Percentiles rank a stretch among this genome's conserved stretches.
Evolutionary conservation across 2,888 invertebrate species (phyloP).

Genomic region (Ecdyonurus torrentis): DNA sequence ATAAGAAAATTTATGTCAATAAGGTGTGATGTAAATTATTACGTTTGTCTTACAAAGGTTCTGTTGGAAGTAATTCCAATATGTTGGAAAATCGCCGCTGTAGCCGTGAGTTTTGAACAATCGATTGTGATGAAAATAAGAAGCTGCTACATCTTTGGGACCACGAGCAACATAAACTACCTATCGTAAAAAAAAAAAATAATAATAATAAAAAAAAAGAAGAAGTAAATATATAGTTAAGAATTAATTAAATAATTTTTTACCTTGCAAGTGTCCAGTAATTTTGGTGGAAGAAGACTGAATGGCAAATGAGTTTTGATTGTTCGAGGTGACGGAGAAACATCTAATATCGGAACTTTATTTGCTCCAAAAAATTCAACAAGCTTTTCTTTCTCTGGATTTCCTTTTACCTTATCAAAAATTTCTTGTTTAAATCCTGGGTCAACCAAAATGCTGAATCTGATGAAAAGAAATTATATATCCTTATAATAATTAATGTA

Average conservation of each 20-base stretch:
- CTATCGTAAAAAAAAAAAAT: no score
- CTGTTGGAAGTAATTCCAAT: conserved; percentile 50
- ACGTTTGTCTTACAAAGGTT: conserved; percentile 37
- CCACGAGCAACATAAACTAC: conserved; percentile 70
- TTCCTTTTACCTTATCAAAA: neutral
- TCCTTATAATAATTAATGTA: no score
- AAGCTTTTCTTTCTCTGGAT: neutral
- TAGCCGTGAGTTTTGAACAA: conserved; percentile 52
- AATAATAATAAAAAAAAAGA: no score
- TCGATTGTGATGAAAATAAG: conserved; percentile 62
- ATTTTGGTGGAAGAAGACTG: conserved; percentile 12
- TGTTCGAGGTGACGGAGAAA: conserved; percentile 12
- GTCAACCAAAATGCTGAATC: conserved; percentile 2
- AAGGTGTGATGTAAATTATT: no score
- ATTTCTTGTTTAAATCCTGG: conserved; percentile 1
- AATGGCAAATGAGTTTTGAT: conserved; percentile 18
- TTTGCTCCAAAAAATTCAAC: neutral
- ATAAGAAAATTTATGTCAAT: neutral
- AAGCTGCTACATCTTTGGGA: conserved; percentile 72
- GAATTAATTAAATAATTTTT: neutral
- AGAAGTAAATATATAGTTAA: no score
- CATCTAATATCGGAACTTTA: conserved; percentile 1
- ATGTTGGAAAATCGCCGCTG: conserved; percentile 45
- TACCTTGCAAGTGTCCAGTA: conserved; percentile 18
- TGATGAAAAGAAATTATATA: neutral